A percentile compares a stretch with the other conserved stretches of the same genome.
Conservation (phyloP, 2,888 invertebrate genomes). For the Punctoribates punctum region DNA sequence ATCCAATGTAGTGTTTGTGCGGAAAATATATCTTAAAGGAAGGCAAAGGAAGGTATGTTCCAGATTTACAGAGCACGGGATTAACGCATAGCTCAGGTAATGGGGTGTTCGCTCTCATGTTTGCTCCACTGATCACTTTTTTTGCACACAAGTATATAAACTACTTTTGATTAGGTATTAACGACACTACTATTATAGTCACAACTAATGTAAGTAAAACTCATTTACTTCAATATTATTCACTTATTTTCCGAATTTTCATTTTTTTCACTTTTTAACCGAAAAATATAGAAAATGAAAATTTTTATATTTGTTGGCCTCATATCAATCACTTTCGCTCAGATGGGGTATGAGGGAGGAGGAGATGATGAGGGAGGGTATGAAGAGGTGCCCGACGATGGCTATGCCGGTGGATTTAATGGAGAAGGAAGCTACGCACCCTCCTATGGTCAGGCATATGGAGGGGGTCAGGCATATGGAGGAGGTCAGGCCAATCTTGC, state of each 20-base stretch:
- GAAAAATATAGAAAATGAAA: conserved; percentile 7
- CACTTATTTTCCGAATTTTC: background rate
- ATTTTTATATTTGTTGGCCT: conserved; percentile 14
- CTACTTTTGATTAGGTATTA: conserved; percentile 6
- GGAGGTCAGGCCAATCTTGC: background rate
- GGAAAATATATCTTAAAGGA: background rate
- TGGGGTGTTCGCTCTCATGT: conserved; percentile 20
- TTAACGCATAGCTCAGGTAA: conserved; percentile 1
- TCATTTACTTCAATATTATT: background rate
- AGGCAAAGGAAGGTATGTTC: conserved; percentile 21
- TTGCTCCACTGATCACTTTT: conserved; percentile 20
- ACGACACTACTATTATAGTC: background rate
- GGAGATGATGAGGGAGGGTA: background rate
- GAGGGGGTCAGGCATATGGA: background rate
- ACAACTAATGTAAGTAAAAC: conserved; percentile 9
- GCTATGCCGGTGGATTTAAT: background rate
- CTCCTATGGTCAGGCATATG: background rate
- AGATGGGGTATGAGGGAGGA: conserved; percentile 15
- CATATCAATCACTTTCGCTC: background rate
- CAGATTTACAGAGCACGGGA: background rate
- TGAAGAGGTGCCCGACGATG: background rate
- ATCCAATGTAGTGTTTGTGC: background rate
- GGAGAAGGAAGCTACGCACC: background rate
- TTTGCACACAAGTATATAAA: background rate
- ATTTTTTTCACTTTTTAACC: background rate